Evolutionary conservation across 2,113 vertebrate species (phyloP), one percentile per base, ranked within the genome.

Genomic region (zebrafish (Danio rerio)): DNA sequence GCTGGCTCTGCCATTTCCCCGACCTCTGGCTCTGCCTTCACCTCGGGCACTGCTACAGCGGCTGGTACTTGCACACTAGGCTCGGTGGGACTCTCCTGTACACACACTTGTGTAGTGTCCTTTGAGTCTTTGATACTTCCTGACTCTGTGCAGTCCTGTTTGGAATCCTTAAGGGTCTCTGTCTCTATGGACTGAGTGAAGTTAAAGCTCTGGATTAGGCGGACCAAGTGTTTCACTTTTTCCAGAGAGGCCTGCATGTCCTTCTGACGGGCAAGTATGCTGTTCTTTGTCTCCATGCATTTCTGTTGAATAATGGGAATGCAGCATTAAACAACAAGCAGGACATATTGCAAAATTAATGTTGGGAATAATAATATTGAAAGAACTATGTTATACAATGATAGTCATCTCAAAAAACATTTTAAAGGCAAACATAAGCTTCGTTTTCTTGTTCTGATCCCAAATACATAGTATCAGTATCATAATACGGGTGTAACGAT

Each of bases 231-330:
- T 89, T 98, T 98, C 78, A 98, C 97, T 90, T 98, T 99, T 86
- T 98, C 97, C 92, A 99, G 92, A 78, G 98, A 98, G 81, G 94
- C 92, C 93, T 97, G 97, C 97, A 99, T 99, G 89, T 99, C 98
- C 89, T 99, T 99, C 92, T 99, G 97, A 85, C 96, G 95, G 78
- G 97, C 94, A 89, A 99, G 94, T 90, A 97, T 97, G 90, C 90
- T 95, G 80, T 96, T 99, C 95, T 99, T 99, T 94, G 96, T 98
- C 90, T 99, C 97, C 97, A 98, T 98, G 92, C 97, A 99, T 97
- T 99, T 99, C 98, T 99, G 89, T 66, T 85, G 88, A 12, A 10
- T 85, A 10, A 89, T 87, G 81, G 72, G 59, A 86, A 20, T 75
- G 40, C 11, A 80, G 5, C 53, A 18, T 72, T 74, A 78, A 49